Base-by-base conservation (phyloP, 2,113 vertebrate species). In the Euleptes europaea region DNA sequence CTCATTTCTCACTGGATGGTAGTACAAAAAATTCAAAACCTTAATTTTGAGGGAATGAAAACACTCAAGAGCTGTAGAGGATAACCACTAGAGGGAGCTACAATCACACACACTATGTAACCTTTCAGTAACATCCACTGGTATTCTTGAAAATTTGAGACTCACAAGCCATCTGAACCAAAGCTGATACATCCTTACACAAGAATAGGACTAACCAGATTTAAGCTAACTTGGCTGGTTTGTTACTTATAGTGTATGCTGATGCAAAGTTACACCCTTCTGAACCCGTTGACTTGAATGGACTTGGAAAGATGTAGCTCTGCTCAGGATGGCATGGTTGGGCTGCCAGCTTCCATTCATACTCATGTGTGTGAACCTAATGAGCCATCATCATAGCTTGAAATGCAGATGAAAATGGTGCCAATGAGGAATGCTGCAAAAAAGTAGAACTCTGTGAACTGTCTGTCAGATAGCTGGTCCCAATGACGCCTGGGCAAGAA, bases 21-120 rank as follows among this genome's bases (percentile, higher is more conserved):
- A 54, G 14, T 54, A 54, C 3, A 3, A 54, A 54, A 54, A 54
- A 54, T 54, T 11, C 17, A 54, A 15, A 17, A 54, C 57, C 21
- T 60, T 57, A 57, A n/a, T 9, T 13, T 11, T 0, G 0, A 78
- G 54, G 80, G 80, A 1, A 13, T 71, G 26, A 51, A 26, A 10
- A 66, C 15, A 78, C 19, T 60, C 33, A 14, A 47, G 1, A 57
- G 23, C 8, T 5, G 0, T n/a, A 73, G 76, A 38, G 73, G 23
- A 17, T 65, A 6, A 5, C 38, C 33, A 70, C 10, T 49, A 85
- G 69, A 86, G 71, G 40, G 8, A 9, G 21, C 5, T 28, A 44
- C 35, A 49, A 70, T 1, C 47, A 63, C 60, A 23, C 0, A 21
- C n/a, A 73, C 28, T 1, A 49, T 5, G n/a, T 3, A 42, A 5